Conservation (phyloP, 2,888 invertebrate genomes). For the Nymphalis c-album region DNA sequence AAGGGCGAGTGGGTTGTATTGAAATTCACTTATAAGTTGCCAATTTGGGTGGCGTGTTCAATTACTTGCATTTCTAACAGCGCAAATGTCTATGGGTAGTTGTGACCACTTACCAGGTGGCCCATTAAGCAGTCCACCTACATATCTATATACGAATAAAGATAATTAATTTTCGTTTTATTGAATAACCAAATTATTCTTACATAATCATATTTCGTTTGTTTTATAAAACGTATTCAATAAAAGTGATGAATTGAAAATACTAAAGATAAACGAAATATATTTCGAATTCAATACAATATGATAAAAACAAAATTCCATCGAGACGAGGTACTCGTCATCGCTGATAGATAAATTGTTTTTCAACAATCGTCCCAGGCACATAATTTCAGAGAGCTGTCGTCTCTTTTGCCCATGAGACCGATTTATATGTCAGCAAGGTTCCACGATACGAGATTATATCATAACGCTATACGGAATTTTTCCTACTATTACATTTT, state of each 20-base stretch:
- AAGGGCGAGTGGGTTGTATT: too few relatives aligned
- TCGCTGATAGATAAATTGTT: slow-evolving; percentile 28
- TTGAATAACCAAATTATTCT: not conserved
- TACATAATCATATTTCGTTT: not conserved
- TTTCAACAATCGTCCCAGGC: slow-evolving; percentile 27
- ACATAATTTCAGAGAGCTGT: slow-evolving; percentile 27
- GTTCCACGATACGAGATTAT: slow-evolving; percentile 15
- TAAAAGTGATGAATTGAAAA: slow-evolving; percentile 9
- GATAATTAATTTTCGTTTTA: too few relatives aligned
- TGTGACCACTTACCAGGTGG: too few relatives aligned
- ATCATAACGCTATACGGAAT: slow-evolving; percentile 7
- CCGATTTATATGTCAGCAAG: slow-evolving; percentile 29
- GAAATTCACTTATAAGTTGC: too few relatives aligned
- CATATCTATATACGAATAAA: too few relatives aligned
- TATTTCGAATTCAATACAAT: slow-evolving; percentile 19
- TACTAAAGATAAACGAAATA: slow-evolving; percentile 3
- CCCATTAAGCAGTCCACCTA: too few relatives aligned
- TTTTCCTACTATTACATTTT: slow-evolving; percentile 4
- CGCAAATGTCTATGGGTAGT: too few relatives aligned
- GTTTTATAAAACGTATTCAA: not conserved
- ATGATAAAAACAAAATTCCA: slow-evolving; percentile 27
- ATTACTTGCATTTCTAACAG: too few relatives aligned
- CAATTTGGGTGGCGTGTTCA: too few relatives aligned
- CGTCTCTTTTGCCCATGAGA: slow-evolving; percentile 26
- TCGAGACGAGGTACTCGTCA: slow-evolving; percentile 26